Evolutionary conservation across 2,888 invertebrate genomes (phyloP), one percentile per base, ranked within the genome.

Genomic region (Drosophila stalkeri): DNA sequence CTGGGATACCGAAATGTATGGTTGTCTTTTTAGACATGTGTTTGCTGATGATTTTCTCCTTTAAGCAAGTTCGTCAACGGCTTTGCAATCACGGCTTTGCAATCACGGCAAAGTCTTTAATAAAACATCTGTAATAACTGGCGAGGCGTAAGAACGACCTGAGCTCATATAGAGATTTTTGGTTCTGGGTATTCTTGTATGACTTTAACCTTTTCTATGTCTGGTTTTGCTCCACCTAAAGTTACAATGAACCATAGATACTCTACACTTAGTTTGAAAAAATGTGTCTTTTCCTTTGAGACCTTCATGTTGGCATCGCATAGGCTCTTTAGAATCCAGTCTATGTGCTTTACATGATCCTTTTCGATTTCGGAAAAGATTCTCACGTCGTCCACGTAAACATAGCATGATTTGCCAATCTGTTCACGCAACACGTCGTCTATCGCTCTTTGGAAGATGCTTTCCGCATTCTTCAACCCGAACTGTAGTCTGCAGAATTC

Each of bases 391-490:
- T 55, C 27, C 3, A 41, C 14, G 16, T 41, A 55, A n/a, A n/a
- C 55, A 37, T 9, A 27, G 27, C 54, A 55, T 55, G 20, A n/a
- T 27, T 43, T 33, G 18, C 56, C 43, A 8, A 43, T 33, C 2
- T 56, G 31, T 43, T 56, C 18, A 33, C 31, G 3, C 8, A 56
- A 8, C 5, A 7, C n/a, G n/a, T n/a, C n/a, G n/a, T n/a, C n/a
- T n/a, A 33, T 56, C 3, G 43, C 6, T 31, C 56, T 33, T 43
- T 56, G 55, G 7, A 41, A 43, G 20, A 56, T 43, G 43, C 56
- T 43, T 18, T 18, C 43, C 1, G 43, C 43, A 18, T 18, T 43
- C n/a, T 43, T 41, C 8, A 41, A 9, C 3, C 41, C 41, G 16
- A 41, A 41, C 3, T 8, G 41, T 9, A 41, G 3, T 41, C n/a